phyloP scores from a whole-genome alignment of 2,797 vertebrate genomes.

The Aquila chrysaetos region DNA sequence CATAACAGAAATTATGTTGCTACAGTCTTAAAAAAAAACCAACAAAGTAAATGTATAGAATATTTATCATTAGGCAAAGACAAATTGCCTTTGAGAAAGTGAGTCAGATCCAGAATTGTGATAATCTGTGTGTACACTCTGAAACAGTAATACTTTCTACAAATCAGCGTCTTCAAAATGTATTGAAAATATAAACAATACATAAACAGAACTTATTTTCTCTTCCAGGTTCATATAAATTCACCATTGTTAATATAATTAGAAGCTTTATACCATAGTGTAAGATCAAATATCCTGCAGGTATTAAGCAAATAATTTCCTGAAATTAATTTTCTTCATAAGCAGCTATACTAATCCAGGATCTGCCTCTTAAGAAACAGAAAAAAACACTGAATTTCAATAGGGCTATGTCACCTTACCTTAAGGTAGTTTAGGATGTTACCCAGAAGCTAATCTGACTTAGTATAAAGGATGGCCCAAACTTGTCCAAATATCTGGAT shows the following conservation, averaged over 20 bases:
- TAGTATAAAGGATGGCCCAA: neutral
- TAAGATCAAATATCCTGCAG: neutral
- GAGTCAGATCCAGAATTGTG: conserved; percentile 34
- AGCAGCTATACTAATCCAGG: neutral
- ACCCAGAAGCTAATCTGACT: neutral
- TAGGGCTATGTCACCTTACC: neutral
- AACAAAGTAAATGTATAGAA: neutral
- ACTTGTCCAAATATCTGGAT: neutral
- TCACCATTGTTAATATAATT: neutral
- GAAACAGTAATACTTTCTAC: neutral
- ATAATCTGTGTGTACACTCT: neutral
- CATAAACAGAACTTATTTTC: conserved; percentile 18
- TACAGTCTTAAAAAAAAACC: neutral
- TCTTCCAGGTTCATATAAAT: conserved; percentile 38
- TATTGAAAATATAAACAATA: conserved; percentile 44
- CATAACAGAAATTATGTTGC: neutral
- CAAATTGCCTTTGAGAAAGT: conserved; percentile 47
- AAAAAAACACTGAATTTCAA: neutral
- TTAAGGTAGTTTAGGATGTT: neutral
- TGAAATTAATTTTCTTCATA: neutral
- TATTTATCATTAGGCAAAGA: neutral
- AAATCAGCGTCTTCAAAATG: conserved; percentile 12
- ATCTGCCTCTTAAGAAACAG: neutral
- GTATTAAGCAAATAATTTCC: neutral
- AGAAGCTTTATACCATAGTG: neutral